A percentile compares a stretch with the other conserved stretches of the same genome.
Evolutionary conservation across 2,888 invertebrate genomes (phyloP).

Genomic region (Biston stratarius): DNA sequence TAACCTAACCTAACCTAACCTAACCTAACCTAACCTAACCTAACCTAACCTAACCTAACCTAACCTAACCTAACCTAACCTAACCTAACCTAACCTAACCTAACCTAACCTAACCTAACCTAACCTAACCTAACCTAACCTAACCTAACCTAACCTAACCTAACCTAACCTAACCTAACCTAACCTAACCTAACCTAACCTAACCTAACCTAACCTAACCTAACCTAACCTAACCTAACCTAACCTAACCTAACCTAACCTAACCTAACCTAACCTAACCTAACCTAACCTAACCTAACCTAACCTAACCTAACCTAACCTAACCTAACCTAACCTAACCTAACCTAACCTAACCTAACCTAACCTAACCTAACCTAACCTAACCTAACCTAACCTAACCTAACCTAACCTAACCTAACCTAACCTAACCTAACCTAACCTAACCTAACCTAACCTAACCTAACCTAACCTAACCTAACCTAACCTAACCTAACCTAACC

Average conservation of each 20-base stretch:
- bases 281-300: slow-evolving; percentile 5
- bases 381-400: slow-evolving; percentile 7
- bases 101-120: slow-evolving; percentile 48
- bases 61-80: slow-evolving; percentile 24
- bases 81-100: slow-evolving; percentile 46
- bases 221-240: slow-evolving; percentile 5
- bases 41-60: slow-evolving; percentile 6
- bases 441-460: slow-evolving; percentile 5
- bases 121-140: slow-evolving; percentile 48
- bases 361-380: slow-evolving; percentile 5
- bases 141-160: slow-evolving; percentile 48
- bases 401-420: slow-evolving; percentile 10
- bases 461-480: slow-evolving; percentile 2
- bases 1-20: neutral
- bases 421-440: slow-evolving; percentile 9
- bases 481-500: slow-evolving; percentile 5
- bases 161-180: slow-evolving; percentile 46
- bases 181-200: slow-evolving; percentile 35
- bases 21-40: slow-evolving; percentile 23
- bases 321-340: slow-evolving; percentile 5
- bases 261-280: slow-evolving; percentile 4
- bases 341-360: slow-evolving; percentile 5
- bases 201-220: slow-evolving; percentile 7
- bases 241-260: slow-evolving; percentile 20
- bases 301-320: slow-evolving; percentile 5